Evolutionary conservation across 2,888 invertebrate species (phyloP), one percentile per base, ranked within the genome.

Genomic region (Hoplodrina ambigua): DNA sequence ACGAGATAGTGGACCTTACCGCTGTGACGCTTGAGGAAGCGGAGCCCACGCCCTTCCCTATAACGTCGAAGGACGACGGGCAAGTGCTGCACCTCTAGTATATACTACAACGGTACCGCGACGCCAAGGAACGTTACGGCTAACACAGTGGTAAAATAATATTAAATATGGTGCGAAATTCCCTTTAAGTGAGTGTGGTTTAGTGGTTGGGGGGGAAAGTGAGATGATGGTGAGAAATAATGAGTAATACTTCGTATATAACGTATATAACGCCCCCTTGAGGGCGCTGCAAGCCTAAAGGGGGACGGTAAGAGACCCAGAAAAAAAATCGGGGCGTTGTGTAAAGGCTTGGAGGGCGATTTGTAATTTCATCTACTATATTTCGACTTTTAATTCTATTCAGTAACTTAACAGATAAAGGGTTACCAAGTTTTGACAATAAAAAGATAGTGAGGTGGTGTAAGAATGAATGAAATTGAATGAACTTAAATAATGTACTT

Each of bases 1-100:
- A 99, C 90, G 99, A 99, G 93, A 98, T 99, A 67, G 97, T 98
- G 37, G 99, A 99, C 94, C 96, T 99, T 63, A 99, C 98, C 7
- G 97, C 97, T 0, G 96, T 97, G 4, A 97, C 97, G 1, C 90
- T 97, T 13, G 96, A 97, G 56, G 97, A 97, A 54, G 49, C 69
- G 0, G 69, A 73, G 0, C 88, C 92, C 0, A 91, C 92, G 37
- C 81, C 88, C 11, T 78, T 87, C 54, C 25, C 77, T 78, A 75
- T 91, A 19, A 91, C 94, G 7, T 90, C 91, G 60, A 93, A 95
- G 73, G 96, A 96, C 87, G 96, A 96, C 80, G 96, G 96, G 0
- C 96, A 96, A 68, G 94, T 96, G 41, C 78, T 96, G 1, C 96
- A 96, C 72, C 94, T 96, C 87, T 96, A 95, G 94, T 92, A 93